A percentile compares a stretch with the other conserved stretches of the same genome.
These are phyloP conservation scores for Ophthalmolycus amberensis DNA, from an alignment of 2,113 vertebrate genomes.

Conservation along the genomic window DNA sequence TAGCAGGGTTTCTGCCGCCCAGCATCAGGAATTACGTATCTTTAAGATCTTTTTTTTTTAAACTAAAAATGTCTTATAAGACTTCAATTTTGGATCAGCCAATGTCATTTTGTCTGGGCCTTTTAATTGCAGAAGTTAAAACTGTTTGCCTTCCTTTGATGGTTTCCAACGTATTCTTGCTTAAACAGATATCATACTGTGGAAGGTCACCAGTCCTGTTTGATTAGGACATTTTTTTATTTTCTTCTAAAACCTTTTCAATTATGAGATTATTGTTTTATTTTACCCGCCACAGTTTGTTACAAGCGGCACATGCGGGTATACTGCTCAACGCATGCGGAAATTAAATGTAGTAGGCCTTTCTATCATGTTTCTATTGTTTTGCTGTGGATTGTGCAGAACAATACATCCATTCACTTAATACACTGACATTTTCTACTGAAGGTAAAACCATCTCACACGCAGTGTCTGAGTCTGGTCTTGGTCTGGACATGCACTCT, in stretches of 20 bases:
- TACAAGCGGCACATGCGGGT: neutral
- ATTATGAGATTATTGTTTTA: neutral
- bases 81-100: neutral
- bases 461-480: no score
- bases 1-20: neutral
- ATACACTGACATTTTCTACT: no score
- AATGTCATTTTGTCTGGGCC: neutral
- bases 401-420: no score
- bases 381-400: no score
- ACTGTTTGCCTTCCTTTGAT: no score
- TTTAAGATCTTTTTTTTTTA: neutral
- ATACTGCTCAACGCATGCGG: neutral
- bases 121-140: neutral
- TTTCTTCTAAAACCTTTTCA: neutral
- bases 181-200: neutral
- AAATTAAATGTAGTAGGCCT: neutral
- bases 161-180: neutral
- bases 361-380: no score
- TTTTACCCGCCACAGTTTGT: neutral
- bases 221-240: no score
- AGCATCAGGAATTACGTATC: neutral
- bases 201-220: neutral
- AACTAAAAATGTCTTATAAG: neutral
- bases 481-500: no score
- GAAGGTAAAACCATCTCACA: no score